phyloP scores from a whole-genome alignment of 2,113 vertebrate species.

The Todiramphus chloris region DNA sequence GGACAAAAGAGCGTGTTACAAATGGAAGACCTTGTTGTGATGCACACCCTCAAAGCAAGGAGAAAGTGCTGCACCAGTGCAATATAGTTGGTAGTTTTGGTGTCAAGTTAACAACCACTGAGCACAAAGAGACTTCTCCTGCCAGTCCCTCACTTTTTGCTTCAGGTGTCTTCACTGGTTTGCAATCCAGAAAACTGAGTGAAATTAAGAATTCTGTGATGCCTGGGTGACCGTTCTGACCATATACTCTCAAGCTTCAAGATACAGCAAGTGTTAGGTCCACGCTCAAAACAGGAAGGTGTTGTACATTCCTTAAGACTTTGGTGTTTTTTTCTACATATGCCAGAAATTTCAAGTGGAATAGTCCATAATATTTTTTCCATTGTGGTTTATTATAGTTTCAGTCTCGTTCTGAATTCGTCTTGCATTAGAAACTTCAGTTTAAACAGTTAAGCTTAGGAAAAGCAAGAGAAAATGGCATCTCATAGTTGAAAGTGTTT shows the following conservation, averaged over 20 bases:
- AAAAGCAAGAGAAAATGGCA: not conserved
- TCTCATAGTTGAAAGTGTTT: not conserved
- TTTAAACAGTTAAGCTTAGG: not conserved
- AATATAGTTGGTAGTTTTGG: not conserved
- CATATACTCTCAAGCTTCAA: not conserved
- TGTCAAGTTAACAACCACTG: not conserved
- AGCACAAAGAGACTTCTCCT: not conserved
- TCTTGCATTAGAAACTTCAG: not conserved
- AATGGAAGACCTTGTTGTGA: fast-evolving
- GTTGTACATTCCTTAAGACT: not conserved
- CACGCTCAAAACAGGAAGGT: not conserved
- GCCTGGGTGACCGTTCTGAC: not conserved
- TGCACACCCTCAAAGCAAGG: not conserved
- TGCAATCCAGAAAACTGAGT: not conserved
- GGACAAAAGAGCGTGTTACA: not conserved
- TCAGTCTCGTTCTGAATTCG: not conserved
- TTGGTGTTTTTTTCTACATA: not conserved
- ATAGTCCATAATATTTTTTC: not conserved
- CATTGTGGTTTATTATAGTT: not conserved
- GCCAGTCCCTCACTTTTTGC: not conserved
- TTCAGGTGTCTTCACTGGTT: not conserved
- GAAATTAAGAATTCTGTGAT: not conserved
- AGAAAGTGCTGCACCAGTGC: not conserved
- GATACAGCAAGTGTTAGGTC: not conserved
- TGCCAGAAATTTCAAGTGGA: not conserved